Evolutionary conservation across 2,888 invertebrate species (phyloP).

Genomic region (Dyspetes luteomarginatus): DNA sequence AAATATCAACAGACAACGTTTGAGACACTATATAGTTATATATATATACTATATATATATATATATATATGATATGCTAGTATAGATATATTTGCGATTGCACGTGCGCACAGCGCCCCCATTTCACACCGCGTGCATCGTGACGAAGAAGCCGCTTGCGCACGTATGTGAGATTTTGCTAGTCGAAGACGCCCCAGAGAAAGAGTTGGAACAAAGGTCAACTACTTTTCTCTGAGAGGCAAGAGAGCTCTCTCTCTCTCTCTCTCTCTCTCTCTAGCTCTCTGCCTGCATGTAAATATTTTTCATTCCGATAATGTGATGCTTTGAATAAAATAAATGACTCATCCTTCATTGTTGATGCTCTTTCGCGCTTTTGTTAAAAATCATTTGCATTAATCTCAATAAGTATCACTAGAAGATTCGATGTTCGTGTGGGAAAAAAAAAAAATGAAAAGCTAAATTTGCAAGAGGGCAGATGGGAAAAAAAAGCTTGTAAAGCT

Average conservation of each 20-base stretch:
- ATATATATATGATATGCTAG: neutral
- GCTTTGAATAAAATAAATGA: neutral
- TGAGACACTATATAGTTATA: neutral
- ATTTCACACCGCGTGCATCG: neutral
- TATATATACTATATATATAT: too few species aligned
- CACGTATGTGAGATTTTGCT: slow-evolving; percentile 25
- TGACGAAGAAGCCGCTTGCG: neutral
- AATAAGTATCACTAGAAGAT: neutral
- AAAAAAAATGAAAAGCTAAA: too few species aligned
- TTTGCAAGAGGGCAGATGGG: neutral
- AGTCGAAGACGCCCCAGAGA: slow-evolving; percentile 32
- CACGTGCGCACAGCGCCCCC: slow-evolving; percentile 33
- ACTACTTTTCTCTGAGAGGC: neutral
- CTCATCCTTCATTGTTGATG: too few species aligned
- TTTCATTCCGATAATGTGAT: neutral
- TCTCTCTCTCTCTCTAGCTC: too few species aligned
- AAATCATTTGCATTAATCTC: neutral
- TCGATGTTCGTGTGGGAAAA: too few species aligned
- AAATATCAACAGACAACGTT: slow-evolving; percentile 4
- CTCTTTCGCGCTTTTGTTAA: neutral
- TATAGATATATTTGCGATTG: neutral
- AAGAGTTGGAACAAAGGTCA: slow-evolving; percentile 16
- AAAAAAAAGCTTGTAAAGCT: neutral
- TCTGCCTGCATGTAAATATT: neutral
- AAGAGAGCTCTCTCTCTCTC: neutral